Evolutionary conservation across 2,113 vertebrate genomes (phyloP), one percentile per base, ranked within the genome.

Genomic region (Melanotaenia duboulayi): DNA sequence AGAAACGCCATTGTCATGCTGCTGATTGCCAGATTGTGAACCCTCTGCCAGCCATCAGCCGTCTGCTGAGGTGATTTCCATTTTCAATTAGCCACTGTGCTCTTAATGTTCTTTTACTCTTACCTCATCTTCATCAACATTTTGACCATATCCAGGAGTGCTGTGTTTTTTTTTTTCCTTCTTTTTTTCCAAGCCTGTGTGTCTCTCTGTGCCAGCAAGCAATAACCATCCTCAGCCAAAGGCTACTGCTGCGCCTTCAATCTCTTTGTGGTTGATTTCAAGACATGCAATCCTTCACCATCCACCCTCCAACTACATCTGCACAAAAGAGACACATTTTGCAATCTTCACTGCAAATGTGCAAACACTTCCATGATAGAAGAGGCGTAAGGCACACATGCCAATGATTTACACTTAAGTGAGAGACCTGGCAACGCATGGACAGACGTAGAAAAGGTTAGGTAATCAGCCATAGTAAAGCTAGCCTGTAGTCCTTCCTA

Each of bases 211-310:
- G 73, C 63, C 78, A 80, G 74, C 76, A 76, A 76, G 80, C 32
- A 86, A 91, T 93, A 90, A 88, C 75, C 78, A 71, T 85, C 76
- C 84, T 72, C 75, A 86, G 88, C 86, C 86, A 90, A 89, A 17
- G 80, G 83, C 86, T 66, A 76, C 81, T 63, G 60, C 75, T 72
- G 49, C 58, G 71, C 74, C 61, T 81, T 68, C 39, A 84, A 67
- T 84, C 51, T 63, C 65, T 82, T 81, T 82, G 78, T 87, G 80
- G 74, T 52, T 64, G 65, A 77, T 87, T 84, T 88, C 66, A 88
- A 89, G 55, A 74, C 83, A 84, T 32, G 50, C 83, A 82, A 81
- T 70, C 74, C 58, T 1, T 22, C 63, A 73, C 68, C 71, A 80
- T 78, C 76, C 60, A 8, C 80, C 83, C 49, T 87, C 81, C 56